Conservation (phyloP, 2,113 vertebrate species). For the Natator depressus region DNA sequence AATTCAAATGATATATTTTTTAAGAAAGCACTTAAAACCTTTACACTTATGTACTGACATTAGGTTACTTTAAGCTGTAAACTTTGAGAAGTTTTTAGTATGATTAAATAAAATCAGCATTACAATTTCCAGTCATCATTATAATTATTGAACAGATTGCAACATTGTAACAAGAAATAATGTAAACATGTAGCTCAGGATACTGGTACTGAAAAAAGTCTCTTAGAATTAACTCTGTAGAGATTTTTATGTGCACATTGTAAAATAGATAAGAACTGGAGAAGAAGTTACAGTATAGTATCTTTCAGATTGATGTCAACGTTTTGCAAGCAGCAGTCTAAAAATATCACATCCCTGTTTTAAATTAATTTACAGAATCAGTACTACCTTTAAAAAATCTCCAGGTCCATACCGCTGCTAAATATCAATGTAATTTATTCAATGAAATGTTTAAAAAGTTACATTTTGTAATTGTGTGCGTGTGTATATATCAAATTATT, state of each 20-base stretch:
- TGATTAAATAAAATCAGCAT: constrained; percentile 50
- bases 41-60: constrained; percentile 54
- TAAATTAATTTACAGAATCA: not conserved
- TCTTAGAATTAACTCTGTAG: not conserved
- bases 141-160: constrained; percentile 45
- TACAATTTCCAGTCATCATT: constrained; percentile 34
- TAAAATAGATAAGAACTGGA: constrained; percentile 28
- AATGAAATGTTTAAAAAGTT: constrained; percentile 23
- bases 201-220: constrained; percentile 17
- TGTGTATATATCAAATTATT: not conserved
- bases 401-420: constrained; percentile 14
- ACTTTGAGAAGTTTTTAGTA: constrained; percentile 44
- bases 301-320: not conserved
- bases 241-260: constrained; percentile 31
- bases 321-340: constrained; percentile 18
- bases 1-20: constrained; percentile 29
- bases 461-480: not conserved
- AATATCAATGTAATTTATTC: not conserved
- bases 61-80: constrained; percentile 57
- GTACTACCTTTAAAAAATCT: not conserved
- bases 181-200: constrained; percentile 62
- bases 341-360: not conserved
- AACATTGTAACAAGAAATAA: constrained; percentile 22
- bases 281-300: not conserved
- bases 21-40: constrained; percentile 60